Evolutionary conservation across 2,797 vertebrate species (phyloP), one percentile per base, ranked within the genome.

Genomic region (Enteromius treurensis): DNA sequence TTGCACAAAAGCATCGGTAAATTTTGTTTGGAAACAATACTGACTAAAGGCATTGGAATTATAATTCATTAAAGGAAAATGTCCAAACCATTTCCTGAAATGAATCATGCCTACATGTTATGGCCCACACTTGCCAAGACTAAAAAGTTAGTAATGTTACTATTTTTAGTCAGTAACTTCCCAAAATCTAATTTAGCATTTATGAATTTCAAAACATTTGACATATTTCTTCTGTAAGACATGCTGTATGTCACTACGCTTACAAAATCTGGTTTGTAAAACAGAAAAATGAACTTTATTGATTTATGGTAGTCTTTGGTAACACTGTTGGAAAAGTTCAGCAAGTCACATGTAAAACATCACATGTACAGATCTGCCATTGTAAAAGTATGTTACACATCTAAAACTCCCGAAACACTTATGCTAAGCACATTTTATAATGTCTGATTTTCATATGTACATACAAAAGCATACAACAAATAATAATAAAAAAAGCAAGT

Each of bases 261-360:
- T 10, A 67, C n/a, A 82, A 34, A 82, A 68, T 53, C 21, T 58
- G 26, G 11, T 60, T 49, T 26, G 29, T 26, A 69, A 83, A 76
- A 60, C 23, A 60, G 34, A 17, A 62, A 32, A 29, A 71, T 53
- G 47, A 37, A 68, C n/a, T 82, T 82, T 68, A 75, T 82, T 75
- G 23, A 67, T 76, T 67, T 29, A 67, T 65, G 32, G 29, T 82
- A 70, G 29, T 64, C 51, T 78, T 79, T 64, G 26, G 65, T 78
- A 83, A 83, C 75, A 83, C 82, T 79, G 74, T 60, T 64, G 45
- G 42, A 71, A 79, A 83, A 49, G 21, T 62, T 45, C 4, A 26
- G 3, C 49, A 45, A 53, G 47, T 70, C 64, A 62, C 49, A 77
- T n/a, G 51, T 51, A 47, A 77, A 65, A 55, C n/a, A 49, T 62